Evolutionary conservation across 2,113 vertebrate genomes (phyloP), one percentile per base, ranked within the genome.

Genomic region (Pollachius pollachius): DNA sequence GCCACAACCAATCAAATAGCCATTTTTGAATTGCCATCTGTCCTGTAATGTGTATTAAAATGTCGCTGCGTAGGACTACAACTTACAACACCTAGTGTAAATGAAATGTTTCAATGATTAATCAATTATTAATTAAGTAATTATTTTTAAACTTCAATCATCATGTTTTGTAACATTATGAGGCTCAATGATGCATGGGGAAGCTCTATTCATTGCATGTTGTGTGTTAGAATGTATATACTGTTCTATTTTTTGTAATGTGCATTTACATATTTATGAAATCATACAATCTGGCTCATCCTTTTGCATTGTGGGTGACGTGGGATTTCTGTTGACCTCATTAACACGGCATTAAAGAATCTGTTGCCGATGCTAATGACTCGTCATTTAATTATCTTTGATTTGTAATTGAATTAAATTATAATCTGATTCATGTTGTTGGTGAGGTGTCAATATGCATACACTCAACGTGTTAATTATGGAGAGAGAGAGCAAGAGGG

Each of bases 181-280:
- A 59, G 18, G 17, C 30, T 34, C 30, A 34, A 34, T 34, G 18
- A 1, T 60, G 52, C 23, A 61, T 21, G 1, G 23, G 18, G 15
- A 25, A 64, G 52, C 8, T 60, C 16, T 34, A n/a, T 30, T 17
- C 2, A 41, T 41, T 41, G 37, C 11, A 6, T 11, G 11, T 23
- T 6, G 11, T 41, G 37, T 41, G 37, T 23, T 68, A 52, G 27
- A 23, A 69, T 62, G 48, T 68, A 74, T 77, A 75, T 77, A 69
- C 25, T 64, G 5, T 76, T 27, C 13, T 79, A 63, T 78, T 83
- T 41, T 85, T 81, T 74, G 48, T 74, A 79, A 73, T 71, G 13
- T 15, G 66, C 37, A 57, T 57, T 17, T 57, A 3, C n/a, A n/a
- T 57, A n/a, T 57, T 13, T 5, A 57, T 57, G 13, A 13, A 57